A percentile compares a stretch with the other conserved stretches of the same genome.
Conservation (phyloP, 1,140 invertebrate genomes). For the Drosophila lini region DNA sequence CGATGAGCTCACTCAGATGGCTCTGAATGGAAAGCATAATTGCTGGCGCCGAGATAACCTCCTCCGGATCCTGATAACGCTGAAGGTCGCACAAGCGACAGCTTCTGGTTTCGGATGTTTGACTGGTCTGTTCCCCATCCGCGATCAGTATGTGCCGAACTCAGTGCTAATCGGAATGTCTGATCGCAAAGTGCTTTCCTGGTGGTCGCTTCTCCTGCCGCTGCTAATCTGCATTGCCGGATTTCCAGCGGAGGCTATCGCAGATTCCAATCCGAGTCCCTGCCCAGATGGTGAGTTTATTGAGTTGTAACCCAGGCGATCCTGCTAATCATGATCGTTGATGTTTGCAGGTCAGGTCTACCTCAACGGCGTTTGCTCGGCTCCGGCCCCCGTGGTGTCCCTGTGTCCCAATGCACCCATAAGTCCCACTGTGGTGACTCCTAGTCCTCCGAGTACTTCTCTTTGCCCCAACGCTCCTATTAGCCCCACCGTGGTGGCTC, state of each 20-base stretch:
- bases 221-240: slow-evolving; percentile 20
- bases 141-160: neutral
- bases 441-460: neutral
- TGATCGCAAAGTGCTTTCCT: slow-evolving; percentile 43
- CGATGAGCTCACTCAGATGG: slow-evolving; percentile 2
- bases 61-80: slow-evolving; percentile 6
- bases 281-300: slow-evolving; percentile 36
- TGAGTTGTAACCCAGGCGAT: too few species aligned
- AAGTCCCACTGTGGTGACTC: slow-evolving; percentile 16
- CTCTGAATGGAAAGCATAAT: slow-evolving; percentile 40
- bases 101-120: slow-evolving; percentile 1
- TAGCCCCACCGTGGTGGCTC: neutral
- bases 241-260: slow-evolving; percentile 12
- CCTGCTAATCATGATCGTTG: neutral
- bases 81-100: slow-evolving; percentile 12
- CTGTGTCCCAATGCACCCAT: slow-evolving; percentile 27
- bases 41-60: slow-evolving; percentile 36
- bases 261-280: slow-evolving; percentile 20
- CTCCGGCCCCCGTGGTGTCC: neutral
- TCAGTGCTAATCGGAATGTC: slow-evolving; percentile 64
- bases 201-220: slow-evolving; percentile 19
- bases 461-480: slow-evolving; percentile 13
- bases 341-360: slow-evolving; percentile 23
- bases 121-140: slow-evolving; percentile 1
- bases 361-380: slow-evolving; percentile 11